Conservation (phyloP, 1,140 invertebrate species). For the Mactra quadrangularis region DNA sequence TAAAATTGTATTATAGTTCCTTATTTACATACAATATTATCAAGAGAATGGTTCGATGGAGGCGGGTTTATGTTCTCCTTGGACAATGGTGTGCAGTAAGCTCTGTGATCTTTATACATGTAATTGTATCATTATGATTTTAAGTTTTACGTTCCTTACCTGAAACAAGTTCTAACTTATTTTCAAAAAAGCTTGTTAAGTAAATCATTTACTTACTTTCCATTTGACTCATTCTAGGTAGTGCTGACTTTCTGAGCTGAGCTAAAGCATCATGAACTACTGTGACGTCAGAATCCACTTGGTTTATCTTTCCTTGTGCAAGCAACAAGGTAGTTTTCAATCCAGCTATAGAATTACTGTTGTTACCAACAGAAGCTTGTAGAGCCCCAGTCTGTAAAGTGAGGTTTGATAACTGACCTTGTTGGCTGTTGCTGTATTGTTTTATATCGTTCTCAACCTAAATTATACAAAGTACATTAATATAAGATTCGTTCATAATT, state of each 20-base stretch:
- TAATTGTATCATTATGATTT: too few relatives aligned
- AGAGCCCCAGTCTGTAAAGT: slow-evolving; percentile 6
- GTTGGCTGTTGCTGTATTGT: slow-evolving; percentile 36
- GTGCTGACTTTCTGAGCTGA: slow-evolving; percentile 17
- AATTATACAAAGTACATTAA: too few relatives aligned
- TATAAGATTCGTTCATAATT: too few relatives aligned
- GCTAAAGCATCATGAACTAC: slow-evolving; percentile 39
- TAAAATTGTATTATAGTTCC: too few relatives aligned
- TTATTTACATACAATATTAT: too few relatives aligned
- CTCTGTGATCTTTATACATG: too few relatives aligned
- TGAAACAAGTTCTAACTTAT: too few relatives aligned
- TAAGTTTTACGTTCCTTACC: too few relatives aligned
- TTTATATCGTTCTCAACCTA: slow-evolving; percentile 31
- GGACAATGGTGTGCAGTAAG: too few relatives aligned
- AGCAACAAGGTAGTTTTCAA: slow-evolving; percentile 3
- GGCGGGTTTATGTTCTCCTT: too few relatives aligned
- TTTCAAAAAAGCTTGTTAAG: too few relatives aligned
- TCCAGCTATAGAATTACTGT: slow-evolving; percentile 1
- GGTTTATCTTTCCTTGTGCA: slow-evolving; percentile 1
- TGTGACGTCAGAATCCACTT: slow-evolving; percentile 32
- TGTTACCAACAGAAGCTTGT: background rate
- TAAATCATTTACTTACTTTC: slow-evolving; percentile 30
- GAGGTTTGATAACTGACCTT: slow-evolving; percentile 16
- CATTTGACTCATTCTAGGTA: slow-evolving; percentile 22
- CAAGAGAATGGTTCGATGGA: too few relatives aligned